Conservation (phyloP, 35 echinoderm and acorn worm genomes). For the Chiridota heheva region DNA sequence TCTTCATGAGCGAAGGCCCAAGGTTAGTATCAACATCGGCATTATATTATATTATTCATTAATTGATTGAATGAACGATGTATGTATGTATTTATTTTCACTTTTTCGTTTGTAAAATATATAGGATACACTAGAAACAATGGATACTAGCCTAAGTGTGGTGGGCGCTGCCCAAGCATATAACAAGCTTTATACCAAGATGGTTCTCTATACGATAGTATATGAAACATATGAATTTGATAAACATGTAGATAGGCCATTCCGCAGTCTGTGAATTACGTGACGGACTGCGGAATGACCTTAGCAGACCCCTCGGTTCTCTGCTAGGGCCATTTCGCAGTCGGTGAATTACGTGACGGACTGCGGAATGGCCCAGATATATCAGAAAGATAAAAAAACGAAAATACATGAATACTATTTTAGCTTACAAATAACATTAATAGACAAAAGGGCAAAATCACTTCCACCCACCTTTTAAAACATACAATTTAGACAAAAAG, state of each 20-base stretch:
- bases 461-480: background rate
- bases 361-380: too few relatives aligned
- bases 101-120: background rate
- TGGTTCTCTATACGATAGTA: background rate
- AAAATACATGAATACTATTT: background rate
- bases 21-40: constrained; percentile 33
- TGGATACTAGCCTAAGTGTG: background rate
- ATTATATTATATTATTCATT: background rate
- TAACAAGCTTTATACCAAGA: background rate
- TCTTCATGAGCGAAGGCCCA: constrained; percentile 52
- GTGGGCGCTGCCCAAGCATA: background rate
- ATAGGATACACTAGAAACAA: background rate
- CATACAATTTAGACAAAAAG: background rate
- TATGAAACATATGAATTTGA: background rate
- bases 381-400: background rate
- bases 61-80: background rate
- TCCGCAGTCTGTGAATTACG: too few relatives aligned
- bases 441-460: background rate
- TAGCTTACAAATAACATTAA: background rate
- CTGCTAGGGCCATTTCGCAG: too few relatives aligned
- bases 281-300: too few relatives aligned
- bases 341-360: too few relatives aligned
- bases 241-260: background rate
- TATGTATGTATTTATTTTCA: background rate
- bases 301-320: too few relatives aligned